These are phyloP conservation scores for Aradus depressus DNA, from an alignment of 2,888 invertebrate genomes.

Conservation along the genomic window DNA sequence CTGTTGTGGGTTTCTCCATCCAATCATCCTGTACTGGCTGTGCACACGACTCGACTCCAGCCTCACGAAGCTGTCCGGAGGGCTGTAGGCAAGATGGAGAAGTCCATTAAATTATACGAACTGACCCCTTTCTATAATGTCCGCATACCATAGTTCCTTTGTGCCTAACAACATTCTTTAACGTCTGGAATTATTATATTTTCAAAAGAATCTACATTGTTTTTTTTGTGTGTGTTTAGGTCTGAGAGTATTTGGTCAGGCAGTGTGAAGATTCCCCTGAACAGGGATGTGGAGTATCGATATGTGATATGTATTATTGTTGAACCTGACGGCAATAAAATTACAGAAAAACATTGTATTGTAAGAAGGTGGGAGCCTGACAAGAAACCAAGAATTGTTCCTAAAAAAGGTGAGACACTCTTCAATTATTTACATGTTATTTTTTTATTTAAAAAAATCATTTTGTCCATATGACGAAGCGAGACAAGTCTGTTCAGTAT, in stretches of 20 bases:
- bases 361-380: conserved; percentile 75
- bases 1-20: too few species aligned
- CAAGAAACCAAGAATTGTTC: conserved; percentile 52
- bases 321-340: conserved; percentile 42
- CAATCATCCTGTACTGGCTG: too few species aligned
- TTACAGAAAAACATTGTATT: conserved; percentile 41
- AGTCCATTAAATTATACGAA: too few species aligned
- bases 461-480: too few species aligned
- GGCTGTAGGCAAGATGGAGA: too few species aligned
- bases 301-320: conserved; percentile 62
- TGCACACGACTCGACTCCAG: too few species aligned
- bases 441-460: too few species aligned
- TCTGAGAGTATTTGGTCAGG: conserved; percentile 49
- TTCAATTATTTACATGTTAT: neutral
- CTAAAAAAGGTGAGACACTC: conserved; percentile 37
- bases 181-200: neutral
- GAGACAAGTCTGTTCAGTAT: too few species aligned
- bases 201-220: neutral
- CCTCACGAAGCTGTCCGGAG: too few species aligned
- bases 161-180: neutral
- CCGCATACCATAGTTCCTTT: too few species aligned
- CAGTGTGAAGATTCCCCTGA: conserved; percentile 52
- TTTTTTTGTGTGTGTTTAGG: conserved; percentile 18
- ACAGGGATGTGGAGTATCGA: conserved; percentile 57
- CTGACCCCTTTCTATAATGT: too few species aligned